phyloP scores from a whole-genome alignment of 2,113 vertebrate genomes.

The Amblyopsis rosae region DNA sequence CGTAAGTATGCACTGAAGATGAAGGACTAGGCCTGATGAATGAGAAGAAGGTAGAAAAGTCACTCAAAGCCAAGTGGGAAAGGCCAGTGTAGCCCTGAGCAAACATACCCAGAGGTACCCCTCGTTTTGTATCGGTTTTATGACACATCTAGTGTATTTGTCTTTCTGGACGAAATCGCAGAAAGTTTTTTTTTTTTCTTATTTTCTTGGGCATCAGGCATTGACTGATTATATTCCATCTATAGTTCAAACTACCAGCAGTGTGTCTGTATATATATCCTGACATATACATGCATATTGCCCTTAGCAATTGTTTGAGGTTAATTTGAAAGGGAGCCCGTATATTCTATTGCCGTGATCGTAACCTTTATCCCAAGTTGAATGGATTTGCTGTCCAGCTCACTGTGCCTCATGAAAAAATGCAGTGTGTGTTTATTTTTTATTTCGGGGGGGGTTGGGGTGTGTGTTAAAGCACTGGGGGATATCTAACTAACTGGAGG shows the following conservation, averaged over 20 bases:
- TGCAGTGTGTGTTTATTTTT: constrained; percentile 91
- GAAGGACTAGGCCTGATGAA: constrained; percentile 92
- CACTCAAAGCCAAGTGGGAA: constrained; percentile 93
- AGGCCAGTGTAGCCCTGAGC: constrained; percentile 99
- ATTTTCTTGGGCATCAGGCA: too few relatives aligned
- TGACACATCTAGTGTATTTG: constrained; percentile 67
- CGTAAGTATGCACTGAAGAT: constrained; percentile 99
- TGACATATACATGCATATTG: constrained; percentile 52
- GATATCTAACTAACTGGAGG: constrained; percentile 82
- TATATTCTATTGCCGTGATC: constrained; percentile 44
- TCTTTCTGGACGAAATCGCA: constrained; percentile 64
- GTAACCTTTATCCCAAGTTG: constrained; percentile 58
- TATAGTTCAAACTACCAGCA: constrained; percentile 18
- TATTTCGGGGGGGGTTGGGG: constrained; percentile 81
- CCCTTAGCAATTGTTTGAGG: constrained; percentile 41
- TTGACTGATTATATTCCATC: constrained; percentile 24
- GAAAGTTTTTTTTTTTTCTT: constrained; percentile 20
- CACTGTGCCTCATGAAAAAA: constrained; percentile 96
- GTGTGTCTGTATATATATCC: constrained; percentile 31
- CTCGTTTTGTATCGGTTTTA: constrained; percentile 87
- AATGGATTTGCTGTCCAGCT: constrained; percentile 69
- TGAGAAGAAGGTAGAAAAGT: constrained; percentile 89
- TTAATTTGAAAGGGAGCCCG: constrained; percentile 45
- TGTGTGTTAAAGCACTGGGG: constrained; percentile 88
- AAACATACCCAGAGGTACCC: constrained; percentile 98